Evolutionary conservation across 2,113 vertebrate species (phyloP).

Genomic region (Phocoena sinus): DNA sequence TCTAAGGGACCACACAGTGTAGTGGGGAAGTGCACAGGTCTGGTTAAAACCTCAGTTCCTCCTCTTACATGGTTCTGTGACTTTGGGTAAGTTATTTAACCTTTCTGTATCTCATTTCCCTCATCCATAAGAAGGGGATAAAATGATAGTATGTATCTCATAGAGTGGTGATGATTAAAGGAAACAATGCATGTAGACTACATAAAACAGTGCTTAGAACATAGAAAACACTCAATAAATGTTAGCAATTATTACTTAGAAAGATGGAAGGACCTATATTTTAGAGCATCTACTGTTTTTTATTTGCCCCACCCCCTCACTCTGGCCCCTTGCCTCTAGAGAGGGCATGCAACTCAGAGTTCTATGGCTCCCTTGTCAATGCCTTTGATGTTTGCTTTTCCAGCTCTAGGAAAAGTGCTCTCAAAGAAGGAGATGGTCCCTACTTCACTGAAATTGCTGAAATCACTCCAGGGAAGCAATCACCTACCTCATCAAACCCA

Average conservation of each 20-base stretch:
- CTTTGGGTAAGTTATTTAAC: neutral
- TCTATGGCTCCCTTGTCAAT: neutral
- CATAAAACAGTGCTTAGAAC: neutral
- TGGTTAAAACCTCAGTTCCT: neutral
- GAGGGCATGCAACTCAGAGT: neutral
- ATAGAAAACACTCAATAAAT: neutral
- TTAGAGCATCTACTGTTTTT: neutral
- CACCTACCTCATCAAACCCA: neutral
- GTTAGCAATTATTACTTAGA: neutral
- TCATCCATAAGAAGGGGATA: neutral
- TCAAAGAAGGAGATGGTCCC: neutral
- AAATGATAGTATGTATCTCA: neutral
- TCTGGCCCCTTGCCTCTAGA: neutral
- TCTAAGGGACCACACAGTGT: neutral
- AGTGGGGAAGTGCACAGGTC: fast-evolving
- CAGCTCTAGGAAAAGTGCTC: neutral
- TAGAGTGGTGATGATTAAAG: neutral
- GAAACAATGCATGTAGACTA: neutral
- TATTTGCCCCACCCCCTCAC: neutral
- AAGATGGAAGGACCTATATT: neutral
- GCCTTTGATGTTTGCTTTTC: neutral
- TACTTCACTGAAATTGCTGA: neutral
- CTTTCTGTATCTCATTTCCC: neutral
- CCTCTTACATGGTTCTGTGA: neutral
- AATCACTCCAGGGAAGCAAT: neutral